phyloP scores from a whole-genome alignment of 2,888 invertebrate species.

The Tupiocoris notatus region DNA sequence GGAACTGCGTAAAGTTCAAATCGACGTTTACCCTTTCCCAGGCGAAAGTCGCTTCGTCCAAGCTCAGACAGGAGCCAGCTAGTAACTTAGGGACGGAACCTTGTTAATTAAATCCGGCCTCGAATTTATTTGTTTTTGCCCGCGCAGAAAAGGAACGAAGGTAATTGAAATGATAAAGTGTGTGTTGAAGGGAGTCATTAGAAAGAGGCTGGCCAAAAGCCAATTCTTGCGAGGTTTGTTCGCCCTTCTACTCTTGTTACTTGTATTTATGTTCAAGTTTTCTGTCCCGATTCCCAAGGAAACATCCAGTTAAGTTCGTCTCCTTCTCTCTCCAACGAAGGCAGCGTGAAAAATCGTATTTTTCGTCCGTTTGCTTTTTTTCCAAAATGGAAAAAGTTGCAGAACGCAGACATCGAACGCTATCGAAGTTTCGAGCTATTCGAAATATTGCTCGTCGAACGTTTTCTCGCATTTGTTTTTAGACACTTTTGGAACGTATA shows the following conservation, averaged over 20 bases:
- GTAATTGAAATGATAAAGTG: conserved; percentile 42
- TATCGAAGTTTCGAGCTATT: too few species aligned
- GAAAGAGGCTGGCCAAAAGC: conserved; percentile 28
- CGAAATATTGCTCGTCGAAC: too few species aligned
- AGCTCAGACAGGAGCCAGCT: neutral
- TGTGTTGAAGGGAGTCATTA: conserved; percentile 41
- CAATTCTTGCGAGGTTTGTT: conserved; percentile 24
- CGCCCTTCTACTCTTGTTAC: conserved; percentile 35
- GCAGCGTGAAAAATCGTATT: conserved; percentile 9
- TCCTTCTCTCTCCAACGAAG: neutral
- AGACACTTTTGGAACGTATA: too few species aligned
- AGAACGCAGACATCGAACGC: too few species aligned
- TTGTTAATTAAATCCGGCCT: conserved; percentile 40
- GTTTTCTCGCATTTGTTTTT: too few species aligned
- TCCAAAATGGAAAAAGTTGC: too few species aligned
- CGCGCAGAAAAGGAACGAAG: conserved; percentile 13
- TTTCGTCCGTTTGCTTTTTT: too few species aligned
- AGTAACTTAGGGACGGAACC: conserved; percentile 8
- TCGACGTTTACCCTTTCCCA: conserved; percentile 2
- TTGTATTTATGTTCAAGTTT: conserved; percentile 38
- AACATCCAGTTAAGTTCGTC: conserved; percentile 17
- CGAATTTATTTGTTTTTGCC: conserved; percentile 42
- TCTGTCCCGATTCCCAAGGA: conserved; percentile 22
- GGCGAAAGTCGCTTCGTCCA: neutral
- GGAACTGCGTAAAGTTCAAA: neutral